phyloP scores from a whole-genome alignment of 2,888 invertebrate species.

The Nomada lathburiana region DNA sequence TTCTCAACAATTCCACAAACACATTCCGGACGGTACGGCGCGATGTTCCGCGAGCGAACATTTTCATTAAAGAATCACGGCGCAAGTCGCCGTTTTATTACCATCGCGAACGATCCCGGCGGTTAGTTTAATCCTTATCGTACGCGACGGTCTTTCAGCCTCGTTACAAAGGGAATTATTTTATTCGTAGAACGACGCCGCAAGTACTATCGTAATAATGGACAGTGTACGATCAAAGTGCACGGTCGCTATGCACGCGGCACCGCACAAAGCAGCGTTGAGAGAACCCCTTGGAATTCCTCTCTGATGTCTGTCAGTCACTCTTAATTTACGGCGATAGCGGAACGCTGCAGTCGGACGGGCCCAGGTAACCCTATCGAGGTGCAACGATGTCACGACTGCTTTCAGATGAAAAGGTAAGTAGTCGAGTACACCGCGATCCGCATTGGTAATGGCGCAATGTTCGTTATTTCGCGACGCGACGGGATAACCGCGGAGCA shows the following conservation, averaged over 20 bases:
- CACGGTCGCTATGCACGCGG: slow-evolving; percentile 58
- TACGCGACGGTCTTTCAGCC: slow-evolving; percentile 32
- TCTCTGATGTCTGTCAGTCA: slow-evolving; percentile 73
- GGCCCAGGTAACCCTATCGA: slow-evolving; percentile 67
- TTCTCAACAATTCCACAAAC: background rate
- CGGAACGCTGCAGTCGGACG: slow-evolving; percentile 59
- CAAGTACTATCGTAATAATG: slow-evolving; percentile 69
- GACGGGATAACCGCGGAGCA: background rate
- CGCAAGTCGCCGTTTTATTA: slow-evolving; percentile 24
- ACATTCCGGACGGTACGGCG: background rate
- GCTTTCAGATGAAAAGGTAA: slow-evolving; percentile 52
- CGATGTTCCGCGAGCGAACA: slow-evolving; percentile 16
- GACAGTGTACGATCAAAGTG: slow-evolving; percentile 66
- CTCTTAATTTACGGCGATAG: slow-evolving; percentile 73
- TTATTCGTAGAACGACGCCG: slow-evolving; percentile 67
- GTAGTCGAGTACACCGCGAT: slow-evolving; percentile 11
- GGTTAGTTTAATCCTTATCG: slow-evolving; percentile 38
- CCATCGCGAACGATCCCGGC: slow-evolving; percentile 24
- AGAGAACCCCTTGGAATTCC: slow-evolving; percentile 72
- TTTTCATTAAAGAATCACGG: slow-evolving; percentile 45
- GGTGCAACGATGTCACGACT: slow-evolving; percentile 64
- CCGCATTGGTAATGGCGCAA: slow-evolving; percentile 1
- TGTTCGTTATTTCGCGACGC: background rate
- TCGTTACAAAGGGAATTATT: slow-evolving; percentile 67
- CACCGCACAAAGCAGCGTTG: slow-evolving; percentile 64